Conservation (phyloP, 1,140 invertebrate genomes). For the Hydropsyche tenuis region DNA sequence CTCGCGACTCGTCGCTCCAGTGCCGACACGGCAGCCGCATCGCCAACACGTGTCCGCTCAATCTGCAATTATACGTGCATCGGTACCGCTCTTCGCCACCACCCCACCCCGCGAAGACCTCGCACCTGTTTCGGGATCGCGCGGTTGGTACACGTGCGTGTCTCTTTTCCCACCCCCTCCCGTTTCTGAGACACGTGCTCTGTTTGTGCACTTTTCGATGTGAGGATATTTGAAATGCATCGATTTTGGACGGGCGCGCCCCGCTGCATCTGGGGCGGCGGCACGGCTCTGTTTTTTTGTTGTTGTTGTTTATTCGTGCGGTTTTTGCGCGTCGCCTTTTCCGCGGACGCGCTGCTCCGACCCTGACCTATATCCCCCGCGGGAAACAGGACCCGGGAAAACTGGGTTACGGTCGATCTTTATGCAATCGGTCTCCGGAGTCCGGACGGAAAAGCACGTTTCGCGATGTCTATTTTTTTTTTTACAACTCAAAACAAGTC, state of each 20-base stretch:
- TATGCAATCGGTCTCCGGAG: neutral
- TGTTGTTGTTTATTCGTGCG: neutral
- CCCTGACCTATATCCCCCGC: slow-evolving; percentile 16
- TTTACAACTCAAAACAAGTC: too few relatives aligned
- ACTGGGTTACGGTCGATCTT: slow-evolving; percentile 23
- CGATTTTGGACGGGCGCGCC: too few relatives aligned
- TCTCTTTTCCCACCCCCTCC: too few relatives aligned
- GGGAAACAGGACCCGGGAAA: slow-evolving; percentile 9
- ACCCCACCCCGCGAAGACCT: neutral
- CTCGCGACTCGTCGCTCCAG: neutral
- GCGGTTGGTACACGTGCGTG: too few relatives aligned
- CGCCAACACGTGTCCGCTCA: neutral
- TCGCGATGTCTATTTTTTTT: too few relatives aligned
- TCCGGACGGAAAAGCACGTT: too few relatives aligned
- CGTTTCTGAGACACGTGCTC: too few relatives aligned
- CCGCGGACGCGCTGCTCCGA: neutral
- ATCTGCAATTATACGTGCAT: neutral
- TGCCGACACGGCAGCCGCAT: neutral
- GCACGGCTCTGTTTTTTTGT: neutral
- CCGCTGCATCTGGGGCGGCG: too few relatives aligned
- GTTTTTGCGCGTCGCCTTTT: too few relatives aligned
- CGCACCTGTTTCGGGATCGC: slow-evolving; percentile 2
- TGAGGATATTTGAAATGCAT: too few relatives aligned
- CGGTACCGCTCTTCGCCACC: neutral
- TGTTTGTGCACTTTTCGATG: neutral